Base-by-base conservation (phyloP, 1,140 invertebrate genomes). In the Drosophila navojoa region DNA sequence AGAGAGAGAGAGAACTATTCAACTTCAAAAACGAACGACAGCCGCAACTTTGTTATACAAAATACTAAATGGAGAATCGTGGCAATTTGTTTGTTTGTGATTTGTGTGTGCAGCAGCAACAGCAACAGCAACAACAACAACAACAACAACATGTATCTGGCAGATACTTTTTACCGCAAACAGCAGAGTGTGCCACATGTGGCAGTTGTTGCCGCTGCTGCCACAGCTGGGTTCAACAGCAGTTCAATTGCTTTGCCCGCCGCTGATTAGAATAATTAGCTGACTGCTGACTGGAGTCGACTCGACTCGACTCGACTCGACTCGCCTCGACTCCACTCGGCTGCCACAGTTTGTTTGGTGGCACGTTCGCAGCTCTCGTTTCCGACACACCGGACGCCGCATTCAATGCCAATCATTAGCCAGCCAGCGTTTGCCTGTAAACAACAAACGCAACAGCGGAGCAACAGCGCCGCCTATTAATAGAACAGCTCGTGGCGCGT, bases 261-360 rank as follows among this genome's bases (percentile, higher is more conserved):
- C 40, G 53, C 53, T 52, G 71, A 82, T 81, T 81, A 82, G 75
- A 82, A 82, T 76, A 81, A 81, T 81, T 81, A 81, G 79, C 71
- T 40, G 59, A 47, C 63, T 59, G 40, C 19, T 57, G 32, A 3
- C 59, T 55, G 62, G 55, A 52, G 10, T 10, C 3, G 35, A 10
- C 6, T 13, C 40, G 0, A 9, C 32, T 32, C 32, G 32, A 15
- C n/a, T 44, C 42, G 42, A 10, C 38, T 10, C 38, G 6, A 9
- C 32, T 32, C 32, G 7, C 6, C n/a, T 44, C 42, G 42, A 22
- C 19, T n/a, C n/a, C 13, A 40, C 4, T 62, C 67, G 66, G 57
- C 67, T 76, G 76, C 52, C 76, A 71, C 61, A 68, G 67, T 71
- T 42, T 75, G 75, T 29, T 71, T 42, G 71, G 75, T 29, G 74